phyloP scores from a whole-genome alignment of 2,797 vertebrate genomes.

The Pogoniulus pusillus region DNA sequence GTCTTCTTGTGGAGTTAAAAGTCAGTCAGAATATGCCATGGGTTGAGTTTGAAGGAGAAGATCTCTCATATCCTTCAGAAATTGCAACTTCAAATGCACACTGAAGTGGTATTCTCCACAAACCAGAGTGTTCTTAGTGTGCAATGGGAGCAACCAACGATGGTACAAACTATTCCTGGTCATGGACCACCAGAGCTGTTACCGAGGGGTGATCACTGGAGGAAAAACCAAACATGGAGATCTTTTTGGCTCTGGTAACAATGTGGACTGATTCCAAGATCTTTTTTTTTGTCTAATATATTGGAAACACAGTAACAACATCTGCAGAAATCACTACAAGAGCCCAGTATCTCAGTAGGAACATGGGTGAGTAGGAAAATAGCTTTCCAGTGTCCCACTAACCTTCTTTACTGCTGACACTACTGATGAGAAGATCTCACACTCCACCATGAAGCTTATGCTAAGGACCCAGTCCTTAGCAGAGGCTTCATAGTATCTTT shows the following conservation, averaged over 20 bases:
- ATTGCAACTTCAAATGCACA: neutral
- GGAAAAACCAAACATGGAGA: neutral
- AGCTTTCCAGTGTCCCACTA: neutral
- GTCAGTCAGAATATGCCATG: neutral
- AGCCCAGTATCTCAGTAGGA: neutral
- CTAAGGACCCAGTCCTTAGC: neutral
- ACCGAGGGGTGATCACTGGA: fast-evolving
- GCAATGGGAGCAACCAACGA: neutral
- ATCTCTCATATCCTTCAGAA: neutral
- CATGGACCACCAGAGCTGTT: neutral
- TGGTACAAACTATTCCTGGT: neutral
- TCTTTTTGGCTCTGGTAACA: neutral
- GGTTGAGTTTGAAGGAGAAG: neutral
- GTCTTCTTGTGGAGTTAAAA: neutral
- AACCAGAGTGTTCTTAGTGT: fast-evolving
- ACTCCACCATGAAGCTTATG: too few relatives aligned
- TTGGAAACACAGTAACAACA: fast-evolving
- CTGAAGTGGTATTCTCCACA: neutral
- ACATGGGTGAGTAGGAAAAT: neutral
- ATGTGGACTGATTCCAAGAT: neutral
- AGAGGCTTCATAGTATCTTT: neutral
- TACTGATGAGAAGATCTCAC: neutral
- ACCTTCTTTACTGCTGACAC: neutral
- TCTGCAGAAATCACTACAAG: neutral
- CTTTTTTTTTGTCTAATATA: neutral